A percentile compares a stretch with the other conserved stretches of the same genome.
Evolutionary conservation across 2,113 vertebrate species (phyloP).

Genomic region (Strix uralensis): DNA sequence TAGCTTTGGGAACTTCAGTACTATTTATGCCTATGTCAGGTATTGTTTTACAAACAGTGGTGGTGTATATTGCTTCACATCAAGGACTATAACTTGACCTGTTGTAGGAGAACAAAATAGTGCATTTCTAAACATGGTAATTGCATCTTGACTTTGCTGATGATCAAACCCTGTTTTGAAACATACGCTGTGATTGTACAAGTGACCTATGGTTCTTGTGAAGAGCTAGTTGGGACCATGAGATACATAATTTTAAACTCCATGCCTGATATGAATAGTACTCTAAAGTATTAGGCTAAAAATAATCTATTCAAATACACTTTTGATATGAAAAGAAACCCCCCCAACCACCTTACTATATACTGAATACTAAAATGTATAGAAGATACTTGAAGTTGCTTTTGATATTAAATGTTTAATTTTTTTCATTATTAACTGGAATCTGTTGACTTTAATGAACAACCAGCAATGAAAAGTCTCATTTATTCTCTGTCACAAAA

Average conservation of each 20-base stretch:
- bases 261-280: conserved; percentile 39
- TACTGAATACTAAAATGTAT: conserved; percentile 31
- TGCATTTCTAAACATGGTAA: conserved; percentile 22
- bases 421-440: conserved; percentile 50
- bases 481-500: conserved; percentile 55
- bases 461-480: conserved; percentile 22
- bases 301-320: conserved; percentile 47
- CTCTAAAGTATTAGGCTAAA: conserved; percentile 35
- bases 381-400: conserved; percentile 35
- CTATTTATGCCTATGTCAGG: conserved; percentile 49
- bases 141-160: conserved; percentile 25
- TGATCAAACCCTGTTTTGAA: conserved; percentile 46
- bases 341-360: conserved; percentile 32
- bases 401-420: conserved; percentile 52
- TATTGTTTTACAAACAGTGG: conserved; percentile 10
- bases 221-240: conserved; percentile 1
- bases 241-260: conserved; percentile 10
- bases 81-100: conserved; percentile 8
- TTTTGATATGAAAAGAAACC: conserved; percentile 50
- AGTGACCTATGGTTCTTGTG: conserved; percentile 45
- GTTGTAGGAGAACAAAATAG: not conserved
- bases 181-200: conserved; percentile 1
- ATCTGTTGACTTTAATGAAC: conserved; percentile 23
- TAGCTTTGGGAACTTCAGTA: conserved; percentile 46
- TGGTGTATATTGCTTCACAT: conserved; percentile 6